Evolutionary conservation across 2,113 vertebrate genomes (phyloP), one percentile per base, ranked within the genome.

Genomic region (Strix aluco): DNA sequence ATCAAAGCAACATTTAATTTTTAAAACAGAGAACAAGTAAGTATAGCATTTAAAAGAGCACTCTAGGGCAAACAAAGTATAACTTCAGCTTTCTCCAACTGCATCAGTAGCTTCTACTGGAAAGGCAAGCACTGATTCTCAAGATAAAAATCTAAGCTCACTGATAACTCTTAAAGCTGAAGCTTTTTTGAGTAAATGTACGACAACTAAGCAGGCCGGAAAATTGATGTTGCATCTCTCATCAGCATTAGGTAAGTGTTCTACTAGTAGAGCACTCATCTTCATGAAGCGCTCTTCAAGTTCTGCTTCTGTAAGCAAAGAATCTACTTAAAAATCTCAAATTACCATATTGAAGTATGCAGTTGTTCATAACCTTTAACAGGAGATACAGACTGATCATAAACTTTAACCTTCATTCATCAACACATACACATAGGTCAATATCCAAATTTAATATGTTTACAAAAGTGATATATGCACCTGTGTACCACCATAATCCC

Each of bases 1-100:
- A 90, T 36, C 94, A 97, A 90, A 92, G 42, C 38, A 74, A 70
- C 13, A 30, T 57, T 94, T 55, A 72, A 57, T 57, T 92, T 78
- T 92, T 54, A 32, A 61, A 88, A 61, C 8, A 69, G n/a, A 75
- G 19, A 77, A 57, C 44, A 32, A n/a, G 0, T 3, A 81, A 55
- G 23, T 21, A 51, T 4, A 57, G 10, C 5, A 49, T 71, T 86
- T 82, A 62, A 73, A 80, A 81, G 32, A 66, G 26, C 23, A 62
- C 30, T 78, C 47, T 34, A 66, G 9, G 18, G 46, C 18, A 92
- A 83, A 63, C 6, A 46, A 88, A 93, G 15, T 8, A 11, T 22
- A 27, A 72, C 32, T 79, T 71, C 42, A 91, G 34, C 14, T 77
- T 87, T 73, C 30, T 58, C 14, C 21, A 80, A 18, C 27, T 74